These are phyloP conservation scores for Deilephila porcellus DNA, from an alignment of 2,888 invertebrate genomes.

Conservation along the genomic window DNA sequence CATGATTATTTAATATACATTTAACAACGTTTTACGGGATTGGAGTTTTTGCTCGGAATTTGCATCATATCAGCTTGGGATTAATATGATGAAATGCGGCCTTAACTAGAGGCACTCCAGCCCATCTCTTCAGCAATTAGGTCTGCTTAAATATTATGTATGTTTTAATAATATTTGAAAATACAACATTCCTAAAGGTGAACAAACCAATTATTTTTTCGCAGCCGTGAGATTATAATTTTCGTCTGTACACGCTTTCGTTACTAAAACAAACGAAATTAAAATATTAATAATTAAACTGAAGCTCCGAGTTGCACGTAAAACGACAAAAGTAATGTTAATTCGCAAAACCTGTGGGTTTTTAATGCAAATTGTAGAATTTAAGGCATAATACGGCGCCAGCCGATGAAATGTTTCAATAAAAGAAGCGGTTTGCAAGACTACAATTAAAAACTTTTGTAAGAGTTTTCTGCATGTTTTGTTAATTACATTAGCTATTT, in stretches of 20 bases:
- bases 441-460: background rate
- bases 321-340: background rate
- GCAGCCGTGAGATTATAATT: background rate
- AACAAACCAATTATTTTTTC: background rate
- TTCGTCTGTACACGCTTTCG: background rate
- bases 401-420: background rate
- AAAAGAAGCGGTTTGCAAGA: background rate
- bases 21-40: no score
- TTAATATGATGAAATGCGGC: no score
- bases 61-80: no score
- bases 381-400: background rate
- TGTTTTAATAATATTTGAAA: background rate
- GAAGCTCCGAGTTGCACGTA: background rate
- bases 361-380: conserved; percentile 6
- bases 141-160: no score
- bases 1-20: no score
- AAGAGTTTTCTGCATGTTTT: background rate
- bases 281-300: conserved; percentile 20
- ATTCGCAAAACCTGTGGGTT: conserved; percentile 6
- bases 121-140: no score
- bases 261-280: conserved; percentile 12
- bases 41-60: no score
- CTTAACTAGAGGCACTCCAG: no score
- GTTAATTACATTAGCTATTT: background rate
- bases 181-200: background rate